Evolutionary conservation across 2,888 invertebrate genomes (phyloP), one percentile per base, ranked within the genome.

Genomic region (Sympetrum striolatum): DNA sequence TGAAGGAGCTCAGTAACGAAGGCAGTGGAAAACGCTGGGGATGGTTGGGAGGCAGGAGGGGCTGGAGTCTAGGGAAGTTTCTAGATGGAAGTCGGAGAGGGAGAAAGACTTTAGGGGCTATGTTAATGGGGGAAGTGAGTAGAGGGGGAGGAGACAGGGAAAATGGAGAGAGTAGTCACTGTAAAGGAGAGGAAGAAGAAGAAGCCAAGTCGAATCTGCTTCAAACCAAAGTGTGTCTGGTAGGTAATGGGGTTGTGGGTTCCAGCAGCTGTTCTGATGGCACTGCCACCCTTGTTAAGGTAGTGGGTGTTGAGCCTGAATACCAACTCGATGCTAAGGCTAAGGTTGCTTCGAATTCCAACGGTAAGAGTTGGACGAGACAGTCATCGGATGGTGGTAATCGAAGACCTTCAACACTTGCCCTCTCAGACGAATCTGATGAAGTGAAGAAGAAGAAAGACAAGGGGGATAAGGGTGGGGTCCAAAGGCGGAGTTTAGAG

Each of bases 41-140:
- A 18, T 60, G 86, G 60, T 18, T 60, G 4, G 64, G 64, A 10
- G 86, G 86, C 37, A 82, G 58, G 82, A 82, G 58, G 81, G 44
- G 79, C 14, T 31, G 90, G 91, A 31, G 90, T 90, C 39, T 91
- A 91, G 91, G 90, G 48, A 39, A 90, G 44, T 35, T 90, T 94
- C 94, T 60, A 95, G 95, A 95, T 93, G 95, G 90, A 95, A 94
- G 90, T 93, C 95, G 15, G 95, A 94, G 91, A 94, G 94, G 90
- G 92, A 95, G 14, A 93, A 95, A 80, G 93, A 92, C 60, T 64
- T 37, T 90, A 18, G 81, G 81, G 2, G 81, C 80, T 18, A 93
- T 93, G 91, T 92, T 93, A 64, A 91, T 93, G 22, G 91, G 92
- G 12, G 93, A 92, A 80, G 93, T 92, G 79, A 92, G 92, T 80